These are phyloP conservation scores for Ctenicera cuprea DNA, from an alignment of 2,888 invertebrate species.

Conservation along the genomic window DNA sequence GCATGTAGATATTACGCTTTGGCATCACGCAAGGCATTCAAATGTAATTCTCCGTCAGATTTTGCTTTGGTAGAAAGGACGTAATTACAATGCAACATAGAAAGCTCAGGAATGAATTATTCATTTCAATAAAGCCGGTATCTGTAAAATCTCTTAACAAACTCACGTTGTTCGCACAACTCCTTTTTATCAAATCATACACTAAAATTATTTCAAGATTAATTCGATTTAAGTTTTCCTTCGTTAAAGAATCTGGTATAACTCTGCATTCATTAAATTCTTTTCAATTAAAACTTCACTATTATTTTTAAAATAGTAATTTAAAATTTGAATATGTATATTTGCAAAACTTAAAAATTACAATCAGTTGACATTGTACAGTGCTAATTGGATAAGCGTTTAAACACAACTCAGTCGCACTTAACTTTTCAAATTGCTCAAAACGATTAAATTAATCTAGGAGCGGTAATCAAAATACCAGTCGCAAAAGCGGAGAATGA, in stretches of 20 bases:
- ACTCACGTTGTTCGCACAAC: conserved; percentile 1
- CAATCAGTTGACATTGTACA: too few species aligned
- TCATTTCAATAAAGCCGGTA: conserved; percentile 22
- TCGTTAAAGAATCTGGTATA: background rate
- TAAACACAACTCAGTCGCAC: too few species aligned
- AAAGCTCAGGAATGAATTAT: conserved; percentile 16
- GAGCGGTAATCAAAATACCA: background rate
- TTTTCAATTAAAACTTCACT: background rate
- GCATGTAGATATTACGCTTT: background rate
- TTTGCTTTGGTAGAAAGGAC: background rate
- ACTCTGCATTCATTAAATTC: background rate
- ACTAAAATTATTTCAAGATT: background rate
- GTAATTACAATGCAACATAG: conserved; percentile 27
- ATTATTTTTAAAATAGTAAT: too few species aligned
- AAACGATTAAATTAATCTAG: background rate
- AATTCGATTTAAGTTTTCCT: background rate
- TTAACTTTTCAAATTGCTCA: background rate
- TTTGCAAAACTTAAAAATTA: too few species aligned
- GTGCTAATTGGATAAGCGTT: too few species aligned
- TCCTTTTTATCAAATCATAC: conserved; percentile 23
- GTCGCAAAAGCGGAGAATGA: background rate
- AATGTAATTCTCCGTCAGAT: conserved; percentile 1
- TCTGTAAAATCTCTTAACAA: conserved; percentile 26
- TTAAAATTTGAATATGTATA: too few species aligned
- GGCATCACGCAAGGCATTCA: background rate